phyloP scores from a whole-genome alignment of 2,113 vertebrate species.

The Lampris megalopsis region DNA sequence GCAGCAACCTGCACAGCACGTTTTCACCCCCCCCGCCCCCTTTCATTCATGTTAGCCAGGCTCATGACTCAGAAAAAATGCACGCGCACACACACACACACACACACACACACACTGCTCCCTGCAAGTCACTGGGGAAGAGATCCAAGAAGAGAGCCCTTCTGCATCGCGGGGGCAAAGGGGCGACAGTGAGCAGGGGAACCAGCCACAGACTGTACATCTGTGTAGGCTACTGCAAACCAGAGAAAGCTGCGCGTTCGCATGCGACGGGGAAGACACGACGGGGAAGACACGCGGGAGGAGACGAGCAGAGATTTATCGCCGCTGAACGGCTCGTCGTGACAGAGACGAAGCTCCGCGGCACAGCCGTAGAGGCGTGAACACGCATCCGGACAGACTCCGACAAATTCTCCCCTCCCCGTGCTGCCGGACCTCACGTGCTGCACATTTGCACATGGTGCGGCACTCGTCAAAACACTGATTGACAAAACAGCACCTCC shows the following conservation, averaged over 20 bases:
- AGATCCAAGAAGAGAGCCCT: constrained; percentile 8
- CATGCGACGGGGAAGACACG: not conserved
- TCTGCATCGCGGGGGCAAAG: constrained; percentile 28
- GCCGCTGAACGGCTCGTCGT: not conserved
- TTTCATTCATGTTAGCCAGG: not conserved
- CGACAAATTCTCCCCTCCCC: not conserved
- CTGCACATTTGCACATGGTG: not conserved
- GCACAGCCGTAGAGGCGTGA: not conserved
- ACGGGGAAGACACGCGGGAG: not conserved
- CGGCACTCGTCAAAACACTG: no score
- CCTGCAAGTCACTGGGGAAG: constrained; percentile 26
- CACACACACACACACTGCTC: not conserved
- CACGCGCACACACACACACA: constrained; percentile 1
- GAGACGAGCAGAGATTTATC: not conserved
- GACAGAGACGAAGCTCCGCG: not conserved
- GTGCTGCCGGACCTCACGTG: not conserved
- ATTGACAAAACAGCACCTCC: no score
- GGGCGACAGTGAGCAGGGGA: not conserved
- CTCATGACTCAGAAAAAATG: constrained; percentile 12
- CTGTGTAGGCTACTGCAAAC: constrained; percentile 19
- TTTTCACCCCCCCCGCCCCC: not conserved
- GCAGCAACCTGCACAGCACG: not conserved
- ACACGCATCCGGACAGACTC: constrained; percentile 9
- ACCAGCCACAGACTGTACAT: constrained; percentile 15
- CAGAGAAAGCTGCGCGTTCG: constrained; percentile 8